These are phyloP conservation scores for Eulacestoma nigropectus DNA, from an alignment of 2,113 vertebrate species.

Conservation along the genomic window DNA sequence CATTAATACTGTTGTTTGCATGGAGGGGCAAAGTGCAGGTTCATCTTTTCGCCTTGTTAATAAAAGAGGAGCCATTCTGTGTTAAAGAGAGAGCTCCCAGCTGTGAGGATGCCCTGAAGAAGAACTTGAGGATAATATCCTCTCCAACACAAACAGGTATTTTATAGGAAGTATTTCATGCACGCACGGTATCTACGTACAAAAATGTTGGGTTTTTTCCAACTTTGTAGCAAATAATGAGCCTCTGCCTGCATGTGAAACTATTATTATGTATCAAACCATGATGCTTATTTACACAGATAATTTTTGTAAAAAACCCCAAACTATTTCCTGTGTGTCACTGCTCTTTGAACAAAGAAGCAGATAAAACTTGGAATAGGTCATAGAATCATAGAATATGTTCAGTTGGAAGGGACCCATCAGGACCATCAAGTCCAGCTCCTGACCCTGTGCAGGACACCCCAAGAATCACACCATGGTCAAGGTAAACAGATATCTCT, in stretches of 20 bases:
- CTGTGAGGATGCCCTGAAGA: neutral
- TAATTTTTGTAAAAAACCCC: neutral
- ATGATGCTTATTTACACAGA: neutral
- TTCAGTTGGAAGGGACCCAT: neutral
- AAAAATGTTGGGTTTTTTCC: neutral
- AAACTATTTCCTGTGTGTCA: neutral
- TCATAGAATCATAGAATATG: neutral
- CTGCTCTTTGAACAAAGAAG: neutral
- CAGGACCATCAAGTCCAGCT: neutral
- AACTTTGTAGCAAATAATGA: neutral
- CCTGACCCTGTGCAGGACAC: neutral
- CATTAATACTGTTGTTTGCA: neutral
- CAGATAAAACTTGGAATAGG: neutral
- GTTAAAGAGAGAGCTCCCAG: neutral
- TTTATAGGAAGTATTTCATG: neutral
- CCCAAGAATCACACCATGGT: no score
- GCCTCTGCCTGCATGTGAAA: neutral
- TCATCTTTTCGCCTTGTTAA: neutral
- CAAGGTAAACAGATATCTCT: neutral
- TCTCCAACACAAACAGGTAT: accelerated
- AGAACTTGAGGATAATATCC: neutral
- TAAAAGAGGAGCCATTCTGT: neutral
- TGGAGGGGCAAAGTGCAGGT: neutral
- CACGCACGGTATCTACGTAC: neutral
- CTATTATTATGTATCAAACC: neutral